Percentiles rank a stretch among this genome's conserved stretches.
Conservation (phyloP, 1,140 invertebrate genomes). For the Rhopalosiphum padi region DNA sequence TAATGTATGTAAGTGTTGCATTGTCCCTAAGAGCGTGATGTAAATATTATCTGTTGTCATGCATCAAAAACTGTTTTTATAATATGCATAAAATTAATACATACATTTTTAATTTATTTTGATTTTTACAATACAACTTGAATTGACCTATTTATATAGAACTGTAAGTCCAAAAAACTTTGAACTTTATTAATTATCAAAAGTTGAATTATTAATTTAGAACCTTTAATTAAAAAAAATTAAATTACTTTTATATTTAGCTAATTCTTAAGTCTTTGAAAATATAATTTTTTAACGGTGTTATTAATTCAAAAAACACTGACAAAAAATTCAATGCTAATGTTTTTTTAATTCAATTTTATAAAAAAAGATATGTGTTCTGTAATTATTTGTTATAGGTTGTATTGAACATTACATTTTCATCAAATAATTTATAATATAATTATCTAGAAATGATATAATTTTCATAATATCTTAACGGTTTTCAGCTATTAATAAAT, state of each 20-base stretch:
- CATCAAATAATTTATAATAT: neutral
- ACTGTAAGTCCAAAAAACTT: neutral
- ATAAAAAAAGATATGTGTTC: neutral
- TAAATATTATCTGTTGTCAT: neutral
- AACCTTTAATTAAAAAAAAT: neutral
- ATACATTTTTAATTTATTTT: neutral
- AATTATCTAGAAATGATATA: neutral
- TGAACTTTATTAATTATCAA: neutral
- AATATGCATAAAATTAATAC: neutral
- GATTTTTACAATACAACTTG: neutral
- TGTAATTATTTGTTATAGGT: neutral
- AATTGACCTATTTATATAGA: neutral
- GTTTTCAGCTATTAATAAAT: neutral
- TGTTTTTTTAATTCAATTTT: neutral
- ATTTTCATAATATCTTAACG: neutral
- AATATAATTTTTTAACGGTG: neutral
- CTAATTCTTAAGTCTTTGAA: neutral
- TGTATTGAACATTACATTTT: neutral
- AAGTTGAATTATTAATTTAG: neutral
- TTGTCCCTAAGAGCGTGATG: neutral
- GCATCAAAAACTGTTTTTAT: neutral
- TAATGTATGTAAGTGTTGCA: too few species aligned
- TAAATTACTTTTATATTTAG: neutral
- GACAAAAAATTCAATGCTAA: neutral
- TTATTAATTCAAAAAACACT: neutral